Percentiles rank a stretch among this genome's conserved stretches.
Evolutionary conservation across 2,888 invertebrate species (phyloP).

Genomic region (Lasioglossum villosulum): DNA sequence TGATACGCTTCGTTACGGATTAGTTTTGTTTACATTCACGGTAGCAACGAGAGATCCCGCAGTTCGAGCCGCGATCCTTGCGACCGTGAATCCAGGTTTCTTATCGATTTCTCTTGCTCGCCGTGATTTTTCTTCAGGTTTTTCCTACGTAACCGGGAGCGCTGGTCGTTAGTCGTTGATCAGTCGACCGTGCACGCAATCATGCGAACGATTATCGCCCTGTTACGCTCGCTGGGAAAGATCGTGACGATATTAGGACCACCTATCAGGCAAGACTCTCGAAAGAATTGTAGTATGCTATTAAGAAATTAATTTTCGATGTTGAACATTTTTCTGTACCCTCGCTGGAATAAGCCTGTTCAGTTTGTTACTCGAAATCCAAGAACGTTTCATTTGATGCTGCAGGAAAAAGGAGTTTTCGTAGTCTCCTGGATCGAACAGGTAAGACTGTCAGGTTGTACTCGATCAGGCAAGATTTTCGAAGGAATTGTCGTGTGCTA

Average conservation of each 20-base stretch:
- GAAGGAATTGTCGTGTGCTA: no score
- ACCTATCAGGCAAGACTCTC: neutral
- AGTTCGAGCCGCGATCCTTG: neutral
- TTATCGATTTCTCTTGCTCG: neutral
- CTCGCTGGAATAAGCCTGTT: no score
- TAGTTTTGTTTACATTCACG: neutral
- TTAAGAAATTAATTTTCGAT: neutral
- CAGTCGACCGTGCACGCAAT: neutral
- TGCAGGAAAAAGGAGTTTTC: neutral
- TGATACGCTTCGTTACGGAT: neutral
- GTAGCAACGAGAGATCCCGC: neutral
- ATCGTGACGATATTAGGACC: neutral
- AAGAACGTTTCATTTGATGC: no score
- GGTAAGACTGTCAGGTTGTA: neutral
- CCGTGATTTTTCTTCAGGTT: neutral
- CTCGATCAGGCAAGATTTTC: no score
- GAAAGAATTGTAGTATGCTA: neutral
- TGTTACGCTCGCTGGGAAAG: neutral
- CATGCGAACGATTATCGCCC: neutral
- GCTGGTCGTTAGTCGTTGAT: neutral
- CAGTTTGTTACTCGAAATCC: no score
- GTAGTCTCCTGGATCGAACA: neutral
- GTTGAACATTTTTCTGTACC: neutral
- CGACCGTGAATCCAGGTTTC: slow-evolving; percentile 14
- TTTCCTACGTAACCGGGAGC: neutral